These are phyloP conservation scores for Hydrozoanthus tunicans DNA, from an alignment of 64 coral and sea anemone genomes.

Conservation along the genomic window DNA sequence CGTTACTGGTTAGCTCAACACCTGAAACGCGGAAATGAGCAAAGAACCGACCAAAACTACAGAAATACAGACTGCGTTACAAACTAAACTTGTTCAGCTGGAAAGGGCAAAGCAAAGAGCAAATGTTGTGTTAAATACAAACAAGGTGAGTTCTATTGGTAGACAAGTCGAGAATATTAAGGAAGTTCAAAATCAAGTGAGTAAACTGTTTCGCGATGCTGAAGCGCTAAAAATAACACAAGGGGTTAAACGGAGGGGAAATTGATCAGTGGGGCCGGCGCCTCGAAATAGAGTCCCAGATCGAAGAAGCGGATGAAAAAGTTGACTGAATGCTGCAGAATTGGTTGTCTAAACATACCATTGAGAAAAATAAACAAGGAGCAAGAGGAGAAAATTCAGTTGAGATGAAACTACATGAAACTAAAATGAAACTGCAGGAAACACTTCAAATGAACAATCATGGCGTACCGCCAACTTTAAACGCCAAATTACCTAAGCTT, in stretches of 20 bases:
- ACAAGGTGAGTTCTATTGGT: background rate
- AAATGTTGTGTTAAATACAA: background rate
- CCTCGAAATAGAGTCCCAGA: background rate
- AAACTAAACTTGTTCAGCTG: constrained; percentile 28
- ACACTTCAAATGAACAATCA: no score
- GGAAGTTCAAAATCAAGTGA: constrained; percentile 25
- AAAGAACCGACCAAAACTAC: background rate
- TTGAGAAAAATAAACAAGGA: constrained; percentile 13
- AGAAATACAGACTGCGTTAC: background rate
- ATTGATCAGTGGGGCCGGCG: constrained; percentile 43
- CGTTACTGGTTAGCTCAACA: no score
- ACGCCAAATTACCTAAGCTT: no score
- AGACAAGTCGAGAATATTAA: constrained; percentile 29
- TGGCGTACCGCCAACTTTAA: no score
- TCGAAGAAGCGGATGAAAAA: constrained; percentile 23
- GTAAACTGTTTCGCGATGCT: background rate
- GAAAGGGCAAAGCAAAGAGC: constrained; percentile 14
- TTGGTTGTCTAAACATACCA: constrained; percentile 22
- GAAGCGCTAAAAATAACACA: constrained; percentile 49
- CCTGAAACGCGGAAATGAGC: no score
- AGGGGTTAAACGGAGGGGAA: constrained; percentile 17
- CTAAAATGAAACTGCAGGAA: constrained; percentile 43
- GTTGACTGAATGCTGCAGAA: constrained; percentile 6
- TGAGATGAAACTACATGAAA: constrained; percentile 65
- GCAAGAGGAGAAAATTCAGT: constrained; percentile 49